These are phyloP conservation scores for Phaethon lepturus DNA, from an alignment of 2,113 vertebrate genomes.

Conservation along the genomic window DNA sequence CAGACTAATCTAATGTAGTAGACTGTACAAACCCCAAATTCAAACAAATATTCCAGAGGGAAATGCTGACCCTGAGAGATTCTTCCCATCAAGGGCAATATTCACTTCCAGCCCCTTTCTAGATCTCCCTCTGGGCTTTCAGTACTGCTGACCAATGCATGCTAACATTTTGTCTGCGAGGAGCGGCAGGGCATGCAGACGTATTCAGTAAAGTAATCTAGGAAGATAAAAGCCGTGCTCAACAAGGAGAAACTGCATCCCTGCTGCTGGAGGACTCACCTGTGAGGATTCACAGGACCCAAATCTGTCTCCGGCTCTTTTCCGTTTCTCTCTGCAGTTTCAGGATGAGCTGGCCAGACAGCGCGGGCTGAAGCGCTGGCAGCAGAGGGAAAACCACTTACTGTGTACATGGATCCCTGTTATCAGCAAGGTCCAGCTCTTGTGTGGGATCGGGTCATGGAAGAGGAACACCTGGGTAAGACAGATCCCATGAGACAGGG, in stretches of 20 bases:
- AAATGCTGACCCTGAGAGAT: not conserved
- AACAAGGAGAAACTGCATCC: not conserved
- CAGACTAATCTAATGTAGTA: not conserved
- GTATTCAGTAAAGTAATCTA: not conserved
- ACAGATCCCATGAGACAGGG: not conserved
- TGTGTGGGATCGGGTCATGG: not conserved
- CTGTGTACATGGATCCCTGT: not conserved
- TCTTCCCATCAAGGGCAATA: not conserved
- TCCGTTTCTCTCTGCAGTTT: not conserved
- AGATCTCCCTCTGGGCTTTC: not conserved
- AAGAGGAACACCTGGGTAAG: not conserved
- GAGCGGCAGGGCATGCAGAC: not conserved
- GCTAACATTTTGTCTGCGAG: not conserved
- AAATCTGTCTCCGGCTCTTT: not conserved
- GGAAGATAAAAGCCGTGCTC: not conserved
- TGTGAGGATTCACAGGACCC: accelerated
- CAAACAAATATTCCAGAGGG: not conserved
- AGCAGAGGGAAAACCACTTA: not conserved
- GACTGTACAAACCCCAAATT: not conserved
- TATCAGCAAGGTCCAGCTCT: not conserved
- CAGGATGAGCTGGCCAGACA: not conserved
- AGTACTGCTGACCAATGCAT: not conserved
- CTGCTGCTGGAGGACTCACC: not conserved
- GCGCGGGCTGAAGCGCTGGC: not conserved
- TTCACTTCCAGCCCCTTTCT: not conserved